These are phyloP conservation scores for Rugalucina vietnamica DNA, from an alignment of 2,888 invertebrate species.

Conservation along the genomic window DNA sequence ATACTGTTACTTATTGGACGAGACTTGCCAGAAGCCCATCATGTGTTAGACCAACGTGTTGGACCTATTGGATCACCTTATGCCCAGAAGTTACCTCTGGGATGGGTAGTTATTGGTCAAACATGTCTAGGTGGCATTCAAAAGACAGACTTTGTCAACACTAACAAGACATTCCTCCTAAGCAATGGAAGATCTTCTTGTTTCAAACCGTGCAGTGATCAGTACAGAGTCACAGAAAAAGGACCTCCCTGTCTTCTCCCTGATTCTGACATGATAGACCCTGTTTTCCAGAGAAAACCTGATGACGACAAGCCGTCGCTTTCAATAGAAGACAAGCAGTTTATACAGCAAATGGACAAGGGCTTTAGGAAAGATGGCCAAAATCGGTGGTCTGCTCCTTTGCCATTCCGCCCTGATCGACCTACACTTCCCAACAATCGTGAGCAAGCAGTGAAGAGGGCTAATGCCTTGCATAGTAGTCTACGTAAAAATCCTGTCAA, in stretches of 20 bases:
- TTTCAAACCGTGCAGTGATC: neutral
- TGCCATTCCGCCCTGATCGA: constrained; percentile 9
- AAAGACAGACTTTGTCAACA: neutral
- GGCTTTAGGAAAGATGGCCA: neutral
- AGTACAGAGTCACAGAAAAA: neutral
- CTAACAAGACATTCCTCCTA: constrained; percentile 13
- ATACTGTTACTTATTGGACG: constrained; percentile 16
- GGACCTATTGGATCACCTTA: neutral
- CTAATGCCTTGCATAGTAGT: neutral
- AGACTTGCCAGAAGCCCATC: constrained; percentile 2
- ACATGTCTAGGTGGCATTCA: constrained; percentile 19
- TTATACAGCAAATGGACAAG: constrained; percentile 37
- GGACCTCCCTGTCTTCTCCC: neutral
- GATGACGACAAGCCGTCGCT: constrained; percentile 34
- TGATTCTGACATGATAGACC: neutral
- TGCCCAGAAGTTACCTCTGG: constrained; percentile 21
- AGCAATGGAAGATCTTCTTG: neutral
- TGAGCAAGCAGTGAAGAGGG: neutral
- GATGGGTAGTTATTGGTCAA: constrained; percentile 41
- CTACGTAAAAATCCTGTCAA: constrained; percentile 15
- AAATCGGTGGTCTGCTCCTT: constrained; percentile 35
- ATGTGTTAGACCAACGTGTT: constrained; percentile 9
- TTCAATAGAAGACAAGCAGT: constrained; percentile 52
- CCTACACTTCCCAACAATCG: constrained; percentile 13
- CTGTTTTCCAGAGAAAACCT: constrained; percentile 28